Percentiles rank a stretch among this genome's conserved stretches.
These are phyloP conservation scores for Erythrolamprus reginae DNA, from an alignment of 2,113 vertebrate species.

Conservation along the genomic window DNA sequence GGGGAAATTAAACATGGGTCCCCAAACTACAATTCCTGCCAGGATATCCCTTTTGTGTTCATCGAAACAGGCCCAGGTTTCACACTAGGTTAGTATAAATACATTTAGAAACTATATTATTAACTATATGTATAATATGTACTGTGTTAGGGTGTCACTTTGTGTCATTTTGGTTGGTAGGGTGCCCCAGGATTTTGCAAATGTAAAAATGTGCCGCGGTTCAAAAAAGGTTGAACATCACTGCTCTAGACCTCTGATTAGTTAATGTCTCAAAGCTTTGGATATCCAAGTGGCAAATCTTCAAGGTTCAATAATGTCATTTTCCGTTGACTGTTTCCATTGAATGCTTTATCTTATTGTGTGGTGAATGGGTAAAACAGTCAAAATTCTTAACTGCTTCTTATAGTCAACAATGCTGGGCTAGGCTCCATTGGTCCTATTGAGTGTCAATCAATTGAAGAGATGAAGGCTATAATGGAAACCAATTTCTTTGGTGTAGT, in stretches of 20 bases:
- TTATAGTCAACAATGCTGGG: conserved; percentile 75
- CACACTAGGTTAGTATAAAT: too few relatives aligned
- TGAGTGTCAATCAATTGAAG: conserved; percentile 70
- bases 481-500: conserved; percentile 74
- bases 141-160: too few relatives aligned
- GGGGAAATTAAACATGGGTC: too few relatives aligned
- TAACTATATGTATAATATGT: too few relatives aligned
- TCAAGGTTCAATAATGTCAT: not conserved
- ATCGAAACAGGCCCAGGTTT: too few relatives aligned
- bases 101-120: too few relatives aligned
- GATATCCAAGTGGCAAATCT: not conserved
- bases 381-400: fast-evolving
- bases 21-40: too few relatives aligned
- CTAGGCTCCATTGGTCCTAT: conserved; percentile 74
- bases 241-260: not conserved
- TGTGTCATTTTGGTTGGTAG: too few relatives aligned
- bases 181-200: too few relatives aligned
- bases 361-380: not conserved
- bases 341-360: not conserved
- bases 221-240: too few relatives aligned
- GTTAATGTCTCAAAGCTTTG: not conserved
- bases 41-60: too few relatives aligned
- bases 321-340: not conserved
- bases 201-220: too few relatives aligned
- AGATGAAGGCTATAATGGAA: conserved; percentile 69